Evolutionary conservation across 2,797 vertebrate species (phyloP).

Genomic region (Poecilia wingei): DNA sequence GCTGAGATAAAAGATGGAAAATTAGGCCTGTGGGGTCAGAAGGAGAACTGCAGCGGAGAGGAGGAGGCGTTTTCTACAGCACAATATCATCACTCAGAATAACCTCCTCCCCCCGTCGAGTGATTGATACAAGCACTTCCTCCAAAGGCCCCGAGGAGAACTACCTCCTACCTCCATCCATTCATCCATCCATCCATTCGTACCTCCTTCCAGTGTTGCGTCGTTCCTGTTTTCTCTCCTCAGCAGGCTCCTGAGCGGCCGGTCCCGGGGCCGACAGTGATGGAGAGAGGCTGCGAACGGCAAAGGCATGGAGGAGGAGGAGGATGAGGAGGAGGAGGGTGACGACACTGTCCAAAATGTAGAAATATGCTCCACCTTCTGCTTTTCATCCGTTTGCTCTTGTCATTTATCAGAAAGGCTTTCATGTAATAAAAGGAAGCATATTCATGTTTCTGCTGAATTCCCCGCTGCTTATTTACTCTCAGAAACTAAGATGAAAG

Average conservation of each 20-base stretch:
- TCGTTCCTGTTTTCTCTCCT: constrained; percentile 49
- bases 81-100: constrained; percentile 59
- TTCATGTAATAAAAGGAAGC: neutral
- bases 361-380: constrained; percentile 14
- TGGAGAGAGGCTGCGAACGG: constrained; percentile 53
- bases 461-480: neutral
- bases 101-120: constrained; percentile 60
- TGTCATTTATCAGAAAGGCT: neutral
- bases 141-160: constrained; percentile 62
- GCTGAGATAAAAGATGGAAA: neutral
- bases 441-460: neutral
- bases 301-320: constrained; percentile 24
- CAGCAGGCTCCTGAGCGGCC: constrained; percentile 51
- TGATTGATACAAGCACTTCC: constrained; percentile 74
- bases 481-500: neutral
- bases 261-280: constrained; percentile 66
- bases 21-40: neutral
- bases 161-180: constrained; percentile 15
- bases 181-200: constrained; percentile 39
- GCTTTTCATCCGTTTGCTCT: neutral
- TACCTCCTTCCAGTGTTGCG: constrained; percentile 32
- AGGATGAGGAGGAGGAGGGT: neutral
- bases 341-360: constrained; percentile 7
- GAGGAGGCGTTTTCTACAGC: constrained; percentile 25
- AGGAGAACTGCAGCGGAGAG: constrained; percentile 3